phyloP scores from a whole-genome alignment of 2,888 invertebrate species.

The Micoletzkya japonica region DNA sequence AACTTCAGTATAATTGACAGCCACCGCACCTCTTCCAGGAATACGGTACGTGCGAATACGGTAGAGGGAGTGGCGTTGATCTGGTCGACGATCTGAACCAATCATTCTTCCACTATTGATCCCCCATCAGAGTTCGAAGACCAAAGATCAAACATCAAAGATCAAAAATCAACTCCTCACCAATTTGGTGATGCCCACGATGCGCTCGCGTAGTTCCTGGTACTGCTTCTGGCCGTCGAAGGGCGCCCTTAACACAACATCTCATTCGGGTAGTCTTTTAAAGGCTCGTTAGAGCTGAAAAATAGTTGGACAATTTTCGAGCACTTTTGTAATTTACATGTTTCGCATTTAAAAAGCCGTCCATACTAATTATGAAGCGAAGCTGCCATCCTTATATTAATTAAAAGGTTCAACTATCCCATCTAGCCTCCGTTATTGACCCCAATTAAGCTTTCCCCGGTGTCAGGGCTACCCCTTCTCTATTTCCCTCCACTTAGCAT shows the following conservation, averaged over 20 bases:
- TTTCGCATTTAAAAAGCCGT: no score
- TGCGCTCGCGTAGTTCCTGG: constrained; percentile 72
- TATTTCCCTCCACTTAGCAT: no score
- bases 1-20: no score
- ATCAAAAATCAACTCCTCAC: not conserved
- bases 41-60: constrained; percentile 20
- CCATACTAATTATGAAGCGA: no score
- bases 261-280: not conserved
- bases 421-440: no score
- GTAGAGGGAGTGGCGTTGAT: constrained; percentile 12
- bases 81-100: constrained; percentile 13
- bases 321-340: not conserved
- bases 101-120: no score
- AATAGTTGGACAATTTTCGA: not conserved
- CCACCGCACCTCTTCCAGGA: constrained; percentile 23
- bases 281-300: not conserved
- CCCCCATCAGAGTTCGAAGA: no score
- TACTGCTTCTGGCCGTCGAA: constrained; percentile 72
- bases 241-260: constrained; percentile 70
- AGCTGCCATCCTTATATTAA: no score
- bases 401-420: no score
- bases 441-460: no score
- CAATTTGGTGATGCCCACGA: constrained; percentile 24
- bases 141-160: no score
- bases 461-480: no score